phyloP scores from a whole-genome alignment of 2,797 vertebrate species.

The Hippocampus kuda region DNA sequence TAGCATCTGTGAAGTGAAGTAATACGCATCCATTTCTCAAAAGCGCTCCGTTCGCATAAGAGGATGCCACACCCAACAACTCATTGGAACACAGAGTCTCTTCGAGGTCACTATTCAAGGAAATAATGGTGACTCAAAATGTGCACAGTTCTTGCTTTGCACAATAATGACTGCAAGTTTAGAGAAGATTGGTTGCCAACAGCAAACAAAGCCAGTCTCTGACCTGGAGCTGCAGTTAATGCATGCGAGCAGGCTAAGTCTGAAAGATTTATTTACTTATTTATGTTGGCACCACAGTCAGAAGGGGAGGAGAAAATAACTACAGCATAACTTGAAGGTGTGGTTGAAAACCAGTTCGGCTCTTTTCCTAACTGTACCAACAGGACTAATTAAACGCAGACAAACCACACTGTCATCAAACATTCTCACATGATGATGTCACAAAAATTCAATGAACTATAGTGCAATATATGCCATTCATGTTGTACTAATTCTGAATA shows the following conservation, averaged over 20 bases:
- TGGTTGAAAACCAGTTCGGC: background rate
- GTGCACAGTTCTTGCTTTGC: background rate
- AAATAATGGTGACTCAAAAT: background rate
- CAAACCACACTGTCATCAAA: background rate
- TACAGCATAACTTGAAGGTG: background rate
- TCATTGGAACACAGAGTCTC: background rate
- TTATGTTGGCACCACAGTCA: background rate
- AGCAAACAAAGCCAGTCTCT: background rate
- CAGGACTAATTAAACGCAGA: background rate
- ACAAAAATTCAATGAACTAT: background rate
- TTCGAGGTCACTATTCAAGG: background rate
- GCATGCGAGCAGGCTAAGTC: background rate
- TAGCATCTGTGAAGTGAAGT: too few relatives aligned
- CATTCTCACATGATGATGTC: background rate
- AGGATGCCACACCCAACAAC: background rate
- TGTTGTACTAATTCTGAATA: too few relatives aligned
- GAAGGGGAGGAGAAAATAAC: background rate
- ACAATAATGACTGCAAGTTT: background rate
- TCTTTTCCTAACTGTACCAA: background rate
- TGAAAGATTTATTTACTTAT: background rate
- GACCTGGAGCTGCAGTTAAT: background rate
- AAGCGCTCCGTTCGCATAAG: background rate
- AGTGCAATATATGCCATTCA: background rate
- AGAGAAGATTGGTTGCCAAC: background rate
- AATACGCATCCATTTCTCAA: background rate